Evolutionary conservation across 2,113 vertebrate species (phyloP).

Genomic region (Butastur rufipennis): DNA sequence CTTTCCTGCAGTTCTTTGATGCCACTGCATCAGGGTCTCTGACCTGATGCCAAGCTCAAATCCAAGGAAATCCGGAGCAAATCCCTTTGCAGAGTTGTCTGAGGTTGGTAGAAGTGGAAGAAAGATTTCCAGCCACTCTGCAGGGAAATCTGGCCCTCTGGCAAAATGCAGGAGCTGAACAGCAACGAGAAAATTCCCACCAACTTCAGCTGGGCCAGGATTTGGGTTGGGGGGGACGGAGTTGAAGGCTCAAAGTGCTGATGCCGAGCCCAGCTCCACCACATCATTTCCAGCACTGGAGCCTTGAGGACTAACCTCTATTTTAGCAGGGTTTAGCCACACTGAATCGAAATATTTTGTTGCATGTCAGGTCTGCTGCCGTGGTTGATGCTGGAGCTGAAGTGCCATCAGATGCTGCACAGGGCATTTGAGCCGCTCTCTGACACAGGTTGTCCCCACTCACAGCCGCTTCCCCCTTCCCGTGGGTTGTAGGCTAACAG

Average conservation of each 20-base stretch:
- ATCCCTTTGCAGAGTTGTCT: background rate
- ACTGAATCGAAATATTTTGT: background rate
- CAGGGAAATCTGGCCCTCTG: background rate
- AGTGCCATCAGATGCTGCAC: rapidly evolving
- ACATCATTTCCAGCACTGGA: background rate
- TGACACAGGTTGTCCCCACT: background rate
- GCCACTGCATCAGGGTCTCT: background rate
- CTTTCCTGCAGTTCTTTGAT: background rate
- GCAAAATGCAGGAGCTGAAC: background rate
- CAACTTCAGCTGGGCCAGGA: background rate
- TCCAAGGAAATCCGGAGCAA: background rate
- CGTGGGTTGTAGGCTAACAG: background rate
- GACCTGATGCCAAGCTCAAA: background rate
- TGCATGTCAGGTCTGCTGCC: background rate
- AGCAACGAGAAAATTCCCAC: background rate
- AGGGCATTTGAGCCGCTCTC: background rate
- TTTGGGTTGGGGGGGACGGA: background rate
- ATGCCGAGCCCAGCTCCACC: background rate
- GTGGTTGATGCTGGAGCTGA: background rate
- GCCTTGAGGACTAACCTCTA: background rate
- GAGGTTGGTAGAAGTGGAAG: background rate
- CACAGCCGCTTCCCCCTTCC: background rate
- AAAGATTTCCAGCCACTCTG: background rate
- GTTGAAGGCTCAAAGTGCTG: background rate
- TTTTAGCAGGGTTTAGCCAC: background rate